These are phyloP conservation scores for Variabilichromis moorii DNA, from an alignment of 2,113 vertebrate species.

Conservation along the genomic window DNA sequence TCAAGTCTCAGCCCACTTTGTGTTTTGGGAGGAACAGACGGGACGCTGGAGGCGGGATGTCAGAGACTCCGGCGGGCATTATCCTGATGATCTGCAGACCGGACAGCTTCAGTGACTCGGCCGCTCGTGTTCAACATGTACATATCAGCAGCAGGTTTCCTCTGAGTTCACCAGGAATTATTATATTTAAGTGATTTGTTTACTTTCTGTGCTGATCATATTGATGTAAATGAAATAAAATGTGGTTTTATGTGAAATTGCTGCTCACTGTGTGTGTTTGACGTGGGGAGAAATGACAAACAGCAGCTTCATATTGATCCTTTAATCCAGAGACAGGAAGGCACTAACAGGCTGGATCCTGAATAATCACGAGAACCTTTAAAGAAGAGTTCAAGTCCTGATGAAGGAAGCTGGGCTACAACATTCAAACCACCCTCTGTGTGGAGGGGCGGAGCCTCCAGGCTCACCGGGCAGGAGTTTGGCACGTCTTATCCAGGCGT, in stretches of 20 bases:
- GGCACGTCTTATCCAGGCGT: background rate
- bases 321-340: background rate
- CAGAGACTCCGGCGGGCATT: slow-evolving; percentile 28
- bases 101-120: background rate
- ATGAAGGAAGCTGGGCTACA: background rate
- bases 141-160: slow-evolving; percentile 18
- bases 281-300: background rate
- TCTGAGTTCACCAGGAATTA: background rate
- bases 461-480: background rate
- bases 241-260: slow-evolving; percentile 23
- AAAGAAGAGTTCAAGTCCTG: background rate
- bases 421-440: background rate
- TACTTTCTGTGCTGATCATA: slow-evolving; percentile 27
- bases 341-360: background rate
- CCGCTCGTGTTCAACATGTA: background rate
- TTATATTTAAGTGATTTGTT: slow-evolving; percentile 35
- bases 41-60: background rate
- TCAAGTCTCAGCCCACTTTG: background rate
- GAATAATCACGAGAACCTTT: background rate
- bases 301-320: background rate
- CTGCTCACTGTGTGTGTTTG: background rate
- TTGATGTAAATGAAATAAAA: slow-evolving; percentile 36
- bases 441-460: background rate
- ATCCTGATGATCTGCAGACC: background rate
- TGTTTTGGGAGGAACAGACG: background rate